phyloP scores from a whole-genome alignment of 2,888 invertebrate genomes.

The Drosophila kuntzei region DNA sequence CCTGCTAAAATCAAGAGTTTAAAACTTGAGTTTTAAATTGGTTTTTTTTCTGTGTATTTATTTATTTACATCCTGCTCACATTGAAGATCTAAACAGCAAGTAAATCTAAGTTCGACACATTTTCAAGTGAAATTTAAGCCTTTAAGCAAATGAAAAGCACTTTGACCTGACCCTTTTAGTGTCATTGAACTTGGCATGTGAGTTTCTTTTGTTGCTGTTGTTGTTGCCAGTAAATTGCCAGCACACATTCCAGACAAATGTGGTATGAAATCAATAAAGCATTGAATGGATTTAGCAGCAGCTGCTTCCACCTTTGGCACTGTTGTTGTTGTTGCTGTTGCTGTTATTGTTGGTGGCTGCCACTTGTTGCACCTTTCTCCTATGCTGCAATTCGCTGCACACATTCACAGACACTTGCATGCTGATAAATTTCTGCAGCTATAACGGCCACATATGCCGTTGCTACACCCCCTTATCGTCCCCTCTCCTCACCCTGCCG shows the following conservation, averaged over 20 bases:
- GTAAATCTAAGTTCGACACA: neutral
- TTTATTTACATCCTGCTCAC: too few relatives aligned
- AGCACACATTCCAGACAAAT: constrained; percentile 63
- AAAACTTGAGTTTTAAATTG: too few relatives aligned
- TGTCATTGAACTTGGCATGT: constrained; percentile 46
- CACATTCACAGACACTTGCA: constrained; percentile 39
- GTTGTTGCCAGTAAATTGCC: constrained; percentile 34
- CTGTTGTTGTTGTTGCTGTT: constrained; percentile 23
- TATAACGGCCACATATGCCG: constrained; percentile 78
- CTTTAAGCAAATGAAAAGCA: neutral
- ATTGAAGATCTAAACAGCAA: too few relatives aligned
- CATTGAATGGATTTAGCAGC: constrained; percentile 58
- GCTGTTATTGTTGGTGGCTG: constrained; percentile 53
- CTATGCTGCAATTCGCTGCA: constrained; percentile 62
- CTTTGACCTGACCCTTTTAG: constrained; percentile 23
- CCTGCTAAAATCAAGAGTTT: too few relatives aligned
- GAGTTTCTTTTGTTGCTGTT: constrained; percentile 15
- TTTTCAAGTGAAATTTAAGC: neutral
- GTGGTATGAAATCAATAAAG: constrained; percentile 78
- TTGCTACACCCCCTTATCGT: constrained; percentile 42
- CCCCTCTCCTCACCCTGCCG: constrained; percentile 5
- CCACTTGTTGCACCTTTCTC: constrained; percentile 79
- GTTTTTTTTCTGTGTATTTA: too few relatives aligned
- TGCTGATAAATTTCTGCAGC: constrained; percentile 75
- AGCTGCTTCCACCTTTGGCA: constrained; percentile 54